A percentile compares a stretch with the other conserved stretches of the same genome.
phyloP scores from a whole-genome alignment of 2,797 vertebrate genomes.

The Picus viridis region DNA sequence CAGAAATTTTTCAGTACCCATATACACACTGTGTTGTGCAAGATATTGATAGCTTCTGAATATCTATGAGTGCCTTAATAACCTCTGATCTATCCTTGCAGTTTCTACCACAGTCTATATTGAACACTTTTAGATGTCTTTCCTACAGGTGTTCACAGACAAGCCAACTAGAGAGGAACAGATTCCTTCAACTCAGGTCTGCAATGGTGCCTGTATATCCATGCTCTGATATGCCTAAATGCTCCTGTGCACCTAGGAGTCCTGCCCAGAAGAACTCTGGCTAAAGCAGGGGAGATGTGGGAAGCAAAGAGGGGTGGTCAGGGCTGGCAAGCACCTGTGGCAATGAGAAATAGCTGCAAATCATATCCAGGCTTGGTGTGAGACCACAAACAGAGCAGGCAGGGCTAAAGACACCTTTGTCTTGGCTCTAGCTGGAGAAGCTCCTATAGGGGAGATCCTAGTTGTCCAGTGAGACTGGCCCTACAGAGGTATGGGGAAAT shows the following conservation, averaged over 20 bases:
- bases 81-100: not conserved
- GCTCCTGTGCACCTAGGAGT: not conserved
- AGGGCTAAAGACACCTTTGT: rapidly evolving
- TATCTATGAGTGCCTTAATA: not conserved
- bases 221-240: not conserved
- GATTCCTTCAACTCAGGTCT: not conserved
- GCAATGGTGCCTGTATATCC: rapidly evolving
- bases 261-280: not conserved
- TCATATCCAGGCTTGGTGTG: not conserved
- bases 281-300: not conserved
- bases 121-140: not conserved
- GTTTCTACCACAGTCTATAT: not conserved
- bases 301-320: not conserved
- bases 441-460: not conserved
- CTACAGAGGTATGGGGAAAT: not conserved
- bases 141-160: not conserved
- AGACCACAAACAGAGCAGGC: not conserved
- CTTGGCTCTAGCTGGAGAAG: not conserved
- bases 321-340: not conserved
- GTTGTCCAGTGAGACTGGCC: rapidly evolving
- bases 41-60: not conserved
- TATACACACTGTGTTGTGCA: not conserved
- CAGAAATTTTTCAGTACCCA: not conserved
- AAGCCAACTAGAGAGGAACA: rapidly evolving
- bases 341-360: not conserved